Base-by-base conservation (phyloP, 2,888 invertebrate species). In the Neoascia interrupta region DNA sequence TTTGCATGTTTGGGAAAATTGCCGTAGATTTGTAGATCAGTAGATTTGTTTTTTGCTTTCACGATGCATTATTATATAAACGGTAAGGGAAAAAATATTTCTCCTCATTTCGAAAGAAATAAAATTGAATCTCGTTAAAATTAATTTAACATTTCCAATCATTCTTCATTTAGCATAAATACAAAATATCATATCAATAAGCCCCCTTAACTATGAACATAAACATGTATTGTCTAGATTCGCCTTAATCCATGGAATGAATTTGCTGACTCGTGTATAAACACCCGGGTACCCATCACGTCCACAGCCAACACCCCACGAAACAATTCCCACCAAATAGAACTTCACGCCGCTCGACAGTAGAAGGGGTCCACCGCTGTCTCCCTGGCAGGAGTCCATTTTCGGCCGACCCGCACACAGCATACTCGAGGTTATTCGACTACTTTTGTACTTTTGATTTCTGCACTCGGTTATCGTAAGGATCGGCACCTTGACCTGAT, bases 371-470 rank as follows among this genome's bases (percentile, higher is more conserved):
- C 96, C 96, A 11, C 96, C 96, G 82, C 95, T 95, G 87, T 96
- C 96, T 0, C 96, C 96, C 88, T 96, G 96, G 84, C 96, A 96
- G 0, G 96, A 96, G 88, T 96, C 96, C 85, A 94, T 93, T 4
- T 92, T 91, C 1, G 94, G 94, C 80, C 92, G 91, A 10, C 96
- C 96, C 5, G 96, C 96, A 86, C 96, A 96, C 68, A 96, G 86
- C 96, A 96, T 96, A 84, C 95, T 95, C 61, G 92, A 90, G 5
- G 95, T 96, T 81, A 96, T 96, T 83, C 96, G 91, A 10, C 93
- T 92, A 0, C 95, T 94, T 68, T 95, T 91, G 85, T 96, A 96
- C 88, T 95, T 96, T 92, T 94, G 94, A 51, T 92, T 93, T 34
- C 95, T 90, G 85, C 96, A 96, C 86, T 96, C 95, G 1, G 90